Evolutionary conservation across 2,888 invertebrate genomes (phyloP).

Genomic region (Aspidiotus destructor): DNA sequence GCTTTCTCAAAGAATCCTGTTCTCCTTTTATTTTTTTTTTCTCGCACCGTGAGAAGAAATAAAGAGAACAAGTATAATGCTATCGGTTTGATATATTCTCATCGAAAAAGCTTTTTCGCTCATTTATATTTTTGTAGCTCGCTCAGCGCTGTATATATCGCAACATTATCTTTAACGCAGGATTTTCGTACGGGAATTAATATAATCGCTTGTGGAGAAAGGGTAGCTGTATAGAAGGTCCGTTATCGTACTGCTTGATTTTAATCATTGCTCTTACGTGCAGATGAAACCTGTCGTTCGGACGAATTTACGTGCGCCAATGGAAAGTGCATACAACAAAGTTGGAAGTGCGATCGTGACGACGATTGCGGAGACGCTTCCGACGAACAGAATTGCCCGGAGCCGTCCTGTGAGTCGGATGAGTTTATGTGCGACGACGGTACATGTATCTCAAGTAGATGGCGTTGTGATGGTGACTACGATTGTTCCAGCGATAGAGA

Average conservation of each 20-base stretch:
- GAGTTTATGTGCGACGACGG: slow-evolving; percentile 69
- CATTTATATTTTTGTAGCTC: too few species aligned
- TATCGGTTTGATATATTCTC: too few species aligned
- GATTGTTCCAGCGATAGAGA: slow-evolving; percentile 64
- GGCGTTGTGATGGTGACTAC: slow-evolving; percentile 78
- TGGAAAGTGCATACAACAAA: slow-evolving; percentile 74
- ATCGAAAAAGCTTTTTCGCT: too few species aligned
- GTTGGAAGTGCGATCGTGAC: slow-evolving; percentile 79
- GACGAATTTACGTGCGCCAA: slow-evolving; percentile 89
- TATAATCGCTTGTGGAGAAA: too few species aligned
- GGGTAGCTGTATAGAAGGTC: too few species aligned
- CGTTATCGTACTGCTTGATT: too few species aligned
- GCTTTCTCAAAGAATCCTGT: background rate
- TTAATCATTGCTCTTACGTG: background rate
- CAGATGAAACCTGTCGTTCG: slow-evolving; percentile 81
- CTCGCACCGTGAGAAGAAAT: too few species aligned
- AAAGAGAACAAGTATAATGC: too few species aligned
- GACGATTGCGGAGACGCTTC: slow-evolving; percentile 77
- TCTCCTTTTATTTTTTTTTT: background rate
- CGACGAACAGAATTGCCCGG: slow-evolving; percentile 68
- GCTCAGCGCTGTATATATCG: too few species aligned
- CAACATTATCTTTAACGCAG: too few species aligned
- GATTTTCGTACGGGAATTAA: too few species aligned
- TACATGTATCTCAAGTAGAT: slow-evolving; percentile 65
- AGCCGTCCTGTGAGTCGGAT: slow-evolving; percentile 57